Evolutionary conservation across 2,797 vertebrate genomes (phyloP).

Genomic region (Cuniculus paca): DNA sequence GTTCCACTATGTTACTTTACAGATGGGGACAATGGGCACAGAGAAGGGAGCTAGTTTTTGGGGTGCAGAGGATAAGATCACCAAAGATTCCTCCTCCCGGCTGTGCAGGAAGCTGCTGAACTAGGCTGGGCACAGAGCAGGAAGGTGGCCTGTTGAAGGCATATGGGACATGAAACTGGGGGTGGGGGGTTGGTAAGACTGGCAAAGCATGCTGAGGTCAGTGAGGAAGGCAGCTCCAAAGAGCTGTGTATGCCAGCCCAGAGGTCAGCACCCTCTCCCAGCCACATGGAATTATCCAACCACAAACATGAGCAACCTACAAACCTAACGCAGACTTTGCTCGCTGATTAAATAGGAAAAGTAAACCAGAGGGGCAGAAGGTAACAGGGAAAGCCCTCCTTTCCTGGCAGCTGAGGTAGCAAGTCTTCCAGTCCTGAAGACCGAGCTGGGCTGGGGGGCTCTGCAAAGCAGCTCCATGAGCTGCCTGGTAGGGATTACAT

Average conservation of each 20-base stretch:
- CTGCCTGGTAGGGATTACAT: neutral
- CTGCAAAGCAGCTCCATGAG: neutral
- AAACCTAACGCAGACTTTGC: neutral
- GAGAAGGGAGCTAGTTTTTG: neutral
- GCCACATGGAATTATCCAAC: neutral
- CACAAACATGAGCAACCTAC: neutral
- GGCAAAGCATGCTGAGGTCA: neutral
- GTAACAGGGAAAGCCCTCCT: neutral
- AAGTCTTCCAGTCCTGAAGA: neutral
- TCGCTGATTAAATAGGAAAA: neutral
- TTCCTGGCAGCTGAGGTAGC: neutral
- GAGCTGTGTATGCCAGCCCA: neutral
- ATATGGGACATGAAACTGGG: neutral
- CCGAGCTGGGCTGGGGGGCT: neutral
- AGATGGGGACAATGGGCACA: neutral
- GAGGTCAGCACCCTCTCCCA: neutral
- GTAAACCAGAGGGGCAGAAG: neutral
- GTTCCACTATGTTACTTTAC: neutral
- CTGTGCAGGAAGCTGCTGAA: neutral
- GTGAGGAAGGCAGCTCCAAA: neutral
- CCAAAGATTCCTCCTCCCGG: neutral
- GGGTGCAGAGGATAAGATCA: neutral
- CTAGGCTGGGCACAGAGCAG: neutral
- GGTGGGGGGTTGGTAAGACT: rapidly evolving
- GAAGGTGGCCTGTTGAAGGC: neutral